Conservation (phyloP, 2,797 vertebrate species). For the Characodon lateralis region DNA sequence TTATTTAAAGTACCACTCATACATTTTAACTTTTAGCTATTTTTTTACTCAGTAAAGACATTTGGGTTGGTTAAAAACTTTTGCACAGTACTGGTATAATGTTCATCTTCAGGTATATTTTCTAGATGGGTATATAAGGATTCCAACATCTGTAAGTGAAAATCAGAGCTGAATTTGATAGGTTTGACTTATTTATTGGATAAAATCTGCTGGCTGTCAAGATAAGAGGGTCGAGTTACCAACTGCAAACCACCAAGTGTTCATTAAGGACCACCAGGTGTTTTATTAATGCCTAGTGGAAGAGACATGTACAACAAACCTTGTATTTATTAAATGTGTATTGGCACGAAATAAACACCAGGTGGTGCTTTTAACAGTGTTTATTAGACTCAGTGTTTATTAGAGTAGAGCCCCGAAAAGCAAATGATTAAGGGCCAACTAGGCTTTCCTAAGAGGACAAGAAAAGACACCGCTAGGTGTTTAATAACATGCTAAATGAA, state of each 20-base stretch:
- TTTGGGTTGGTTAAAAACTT: not conserved
- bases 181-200: not conserved
- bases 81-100: not conserved
- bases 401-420: not conserved
- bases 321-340: not conserved
- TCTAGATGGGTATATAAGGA: not conserved
- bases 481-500: not conserved
- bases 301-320: too few relatives aligned
- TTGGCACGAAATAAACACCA: not conserved
- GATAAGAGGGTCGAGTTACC: not conserved
- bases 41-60: not conserved
- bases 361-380: not conserved
- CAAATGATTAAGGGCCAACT: not conserved
- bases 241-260: not conserved
- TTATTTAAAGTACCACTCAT: not conserved
- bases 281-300: not conserved
- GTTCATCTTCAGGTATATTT: not conserved
- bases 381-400: not conserved
- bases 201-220: not conserved
- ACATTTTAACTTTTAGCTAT: not conserved
- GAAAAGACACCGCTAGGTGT: not conserved
- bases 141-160: not conserved
- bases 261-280: not conserved
- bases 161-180: not conserved
- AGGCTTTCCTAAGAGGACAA: not conserved